Base-by-base conservation (phyloP, 2,888 invertebrate species). In the Eupithecia subumbrata region DNA sequence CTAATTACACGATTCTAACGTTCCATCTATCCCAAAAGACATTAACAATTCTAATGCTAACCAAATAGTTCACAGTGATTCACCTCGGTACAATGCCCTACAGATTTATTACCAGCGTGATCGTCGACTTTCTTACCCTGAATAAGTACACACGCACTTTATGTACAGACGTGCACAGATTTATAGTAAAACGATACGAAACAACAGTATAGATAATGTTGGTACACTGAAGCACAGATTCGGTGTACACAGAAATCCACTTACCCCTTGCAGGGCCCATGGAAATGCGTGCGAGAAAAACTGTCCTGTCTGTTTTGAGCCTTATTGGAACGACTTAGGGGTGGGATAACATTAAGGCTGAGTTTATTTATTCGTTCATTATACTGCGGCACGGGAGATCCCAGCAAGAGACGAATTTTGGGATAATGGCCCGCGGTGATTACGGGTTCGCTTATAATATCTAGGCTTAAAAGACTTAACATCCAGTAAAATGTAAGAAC, bases 321-420 rank as follows among this genome's bases (percentile, higher is more conserved):
- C 76, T 75, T 82, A 79, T 37, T 37, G 0, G 18, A n/a, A 52
- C 60, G 48, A 16, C 4, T 68, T 81, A 82, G 77, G 75, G 75
- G 68, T 79, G 76, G 73, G 60, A 34, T 68, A 14, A 22, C 74
- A 48, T 87, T 90, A 92, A 91, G 92, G 91, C 91, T 86, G 91
- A 91, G 93, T 93, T 95, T 94, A 94, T 94, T 95, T 93, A 93
- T 94, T 92, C 88, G 92, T 92, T 95, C 93, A 93, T 94, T 93
- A 93, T 90, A 87, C 86, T 82, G 83, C 91, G 85, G 89, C 84
- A 90, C 90, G 89, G 91, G 92, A 91, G 92, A 89, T 92, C 92
- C 83, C 87, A 87, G 89, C 86, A 83, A 89, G 90, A 89, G 91
- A 91, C 90, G 92, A 94, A 92, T 93, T 94, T 94, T 92, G 92